Base-by-base conservation (phyloP, 2,113 vertebrate species). In the Forbesichthys papilliferus region DNA sequence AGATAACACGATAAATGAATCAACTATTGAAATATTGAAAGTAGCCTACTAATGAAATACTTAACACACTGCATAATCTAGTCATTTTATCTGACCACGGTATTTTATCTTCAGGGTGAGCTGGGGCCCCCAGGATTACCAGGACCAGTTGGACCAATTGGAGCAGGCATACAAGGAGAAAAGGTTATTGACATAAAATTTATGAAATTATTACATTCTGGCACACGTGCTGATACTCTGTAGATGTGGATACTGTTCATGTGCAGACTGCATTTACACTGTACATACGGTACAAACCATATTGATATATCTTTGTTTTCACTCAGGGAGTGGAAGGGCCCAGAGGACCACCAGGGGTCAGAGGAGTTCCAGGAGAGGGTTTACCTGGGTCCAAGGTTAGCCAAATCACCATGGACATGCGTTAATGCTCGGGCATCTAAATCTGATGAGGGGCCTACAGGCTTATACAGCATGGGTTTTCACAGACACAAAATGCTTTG, bases 321-420 rank as follows among this genome's bases (percentile, higher is more conserved):
- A n/a, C 18, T 54, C 36, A 97, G 94, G 95, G 95, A 76, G 71
- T 90, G 36, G 93, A 95, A 65, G 95, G 95, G 71, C 95, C 95
- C 46, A 91, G 92, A 72, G 91, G 95, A 57, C 94, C 92, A 64
- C 89, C 92, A 9, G 93, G 93, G 64, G 83, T 73, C 48, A 94
- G 93, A 87, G 94, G 95, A 11, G 11, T 88, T 73, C 90, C 84
- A 82, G 95, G 94, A 84, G 94, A 96, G 77, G 93, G 95, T 27
- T 76, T 94, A 68, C 88, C 93, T 74, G 96, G 96, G 82, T 66
- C 91, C 59, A 96, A 97, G 94, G 96, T 97, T 84, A 74, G 90
- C 75, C 51, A 7, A 62, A 67, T 61, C 1, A 64, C 3, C 7
- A 33, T 2, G 36, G 16, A 48, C 9, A 18, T 12, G 60, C 3